Base-by-base conservation (phyloP, 2,113 vertebrate species). In the Dolichotis patagonum region DNA sequence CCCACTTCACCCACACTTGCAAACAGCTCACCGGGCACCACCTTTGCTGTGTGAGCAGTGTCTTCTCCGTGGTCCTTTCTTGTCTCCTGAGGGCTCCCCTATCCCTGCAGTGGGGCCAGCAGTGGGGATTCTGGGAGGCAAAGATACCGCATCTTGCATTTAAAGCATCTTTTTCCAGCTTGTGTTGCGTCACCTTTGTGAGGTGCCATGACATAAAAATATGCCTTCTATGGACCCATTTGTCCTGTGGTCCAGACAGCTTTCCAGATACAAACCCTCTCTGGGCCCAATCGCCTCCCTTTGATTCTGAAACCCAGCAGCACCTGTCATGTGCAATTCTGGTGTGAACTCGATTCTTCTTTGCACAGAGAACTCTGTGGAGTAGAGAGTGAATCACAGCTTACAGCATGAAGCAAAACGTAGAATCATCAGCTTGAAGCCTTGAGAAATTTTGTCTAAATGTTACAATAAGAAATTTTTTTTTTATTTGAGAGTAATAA, bases 81-180 rank as follows among this genome's bases (percentile, higher is more conserved):
- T 75, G 52, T 87, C 73, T 78, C 8, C 0, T 71, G 46, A 90
- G 88, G 54, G 20, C 2, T 38, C 90, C 81, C 10, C 62, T 71
- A 28, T 92, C 88, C 81, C 90, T 52, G 30, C 10, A 0, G 85
- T 30, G 19, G 63, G 49, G 28, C 26, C 43, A 1, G 3, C 19
- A 16, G 63, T 54, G n/a, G 16, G 11, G 60, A 14, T 71, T 71
- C 80, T 58, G 41, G 43, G 41, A 90, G 54, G 67, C 94, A 89
- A 20, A 84, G 69, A 26, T 32, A 56, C 84, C 46, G 41, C 38
- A 83, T 80, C 87, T 95, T 28, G 77, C 22, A 73, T 67, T 78
- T 83, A 91, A 88, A 95, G 84, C 71, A 46, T 58, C 71, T 60
- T 78, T 90, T 71, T 78, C 60, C 84, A 82, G 69, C 28, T 54